These are phyloP conservation scores for Drosophila parvula DNA, from an alignment of 1,140 invertebrate species.

Conservation along the genomic window DNA sequence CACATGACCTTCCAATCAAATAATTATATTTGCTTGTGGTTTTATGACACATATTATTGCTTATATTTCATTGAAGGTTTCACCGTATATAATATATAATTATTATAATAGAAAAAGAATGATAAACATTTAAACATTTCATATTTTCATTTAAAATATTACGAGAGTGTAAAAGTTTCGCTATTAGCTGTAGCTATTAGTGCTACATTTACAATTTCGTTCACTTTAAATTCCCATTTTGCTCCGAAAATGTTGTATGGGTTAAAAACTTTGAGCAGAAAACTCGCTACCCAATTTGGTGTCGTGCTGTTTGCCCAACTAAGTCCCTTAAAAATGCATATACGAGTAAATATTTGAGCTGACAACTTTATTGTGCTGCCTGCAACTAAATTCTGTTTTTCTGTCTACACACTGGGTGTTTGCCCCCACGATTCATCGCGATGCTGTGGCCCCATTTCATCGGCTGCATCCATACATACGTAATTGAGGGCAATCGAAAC, in stretches of 20 bases:
- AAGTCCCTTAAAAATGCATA: conserved; percentile 11
- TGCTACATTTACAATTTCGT: background rate
- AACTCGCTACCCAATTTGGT: conserved; percentile 48
- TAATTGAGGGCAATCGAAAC: conserved; percentile 52
- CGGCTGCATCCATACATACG: conserved; percentile 13
- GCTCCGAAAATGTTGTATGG: background rate
- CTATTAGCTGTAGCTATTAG: background rate
- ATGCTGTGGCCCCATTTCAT: background rate
- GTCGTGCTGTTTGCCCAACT: conserved; percentile 13
- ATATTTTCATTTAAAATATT: background rate
- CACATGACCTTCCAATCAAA: background rate
- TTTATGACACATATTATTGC: too few species aligned
- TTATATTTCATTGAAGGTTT: too few species aligned
- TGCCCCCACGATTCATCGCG: background rate
- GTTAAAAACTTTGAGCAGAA: conserved; percentile 32
- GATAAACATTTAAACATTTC: background rate
- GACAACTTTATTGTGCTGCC: conserved; percentile 17
- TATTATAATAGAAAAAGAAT: too few species aligned
- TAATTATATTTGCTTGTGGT: background rate
- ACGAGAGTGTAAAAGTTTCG: background rate
- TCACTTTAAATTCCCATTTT: background rate
- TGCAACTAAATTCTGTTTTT: conserved; percentile 17
- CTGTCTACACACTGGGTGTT: background rate
- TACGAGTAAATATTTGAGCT: conserved; percentile 30
- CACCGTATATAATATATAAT: too few species aligned